Evolutionary conservation across 2,113 vertebrate genomes (phyloP), one percentile per base, ranked within the genome.

Genomic region (Oostethus manadensis): DNA sequence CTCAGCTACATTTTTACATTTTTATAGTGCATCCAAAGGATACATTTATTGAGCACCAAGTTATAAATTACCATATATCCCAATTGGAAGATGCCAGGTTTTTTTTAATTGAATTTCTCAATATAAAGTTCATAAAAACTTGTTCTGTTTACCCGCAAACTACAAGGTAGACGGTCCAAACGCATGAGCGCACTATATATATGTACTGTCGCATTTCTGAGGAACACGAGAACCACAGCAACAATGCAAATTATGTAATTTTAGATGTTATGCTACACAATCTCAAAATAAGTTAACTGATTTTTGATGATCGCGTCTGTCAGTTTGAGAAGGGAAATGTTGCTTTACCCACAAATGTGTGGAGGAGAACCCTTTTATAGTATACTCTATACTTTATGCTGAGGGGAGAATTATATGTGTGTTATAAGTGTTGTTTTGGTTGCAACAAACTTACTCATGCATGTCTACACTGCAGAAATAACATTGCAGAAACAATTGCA

Each of bases 91-190:
- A 62, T 66, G 50, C 47, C 44, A 71, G 60, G 74, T 64, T 68
- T 66, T 68, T 58, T 49, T 73, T 55, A n/a, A 58, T 56, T n/a
- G 17, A 40, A 57, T 74, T 22, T n/a, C 66, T 66, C 26, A 48
- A 60, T 76, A 74, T 70, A 73, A 57, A 61, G 35, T 33, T 47
- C 64, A 65, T 61, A 42, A 62, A 71, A 65, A 62, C 42, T 66
- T 62, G 15, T 45, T 58, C 9, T 66, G 62, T 42, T 11, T 56
- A 57, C 29, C 73, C 63, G 53, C 56, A 74, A 69, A 77, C 20
- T 66, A 74, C 58, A 49, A 59, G 2, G 35, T 49, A 58, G 48
- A 2, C 42, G 53, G 68, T 73, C 57, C 58, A 73, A 67, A 56
- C 43, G 40, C 43, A 14, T 14, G 13, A 42, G 38, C 42, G 38